Base-by-base conservation (phyloP, 2,888 invertebrate genomes). In the Brachyopa scutellaris region DNA sequence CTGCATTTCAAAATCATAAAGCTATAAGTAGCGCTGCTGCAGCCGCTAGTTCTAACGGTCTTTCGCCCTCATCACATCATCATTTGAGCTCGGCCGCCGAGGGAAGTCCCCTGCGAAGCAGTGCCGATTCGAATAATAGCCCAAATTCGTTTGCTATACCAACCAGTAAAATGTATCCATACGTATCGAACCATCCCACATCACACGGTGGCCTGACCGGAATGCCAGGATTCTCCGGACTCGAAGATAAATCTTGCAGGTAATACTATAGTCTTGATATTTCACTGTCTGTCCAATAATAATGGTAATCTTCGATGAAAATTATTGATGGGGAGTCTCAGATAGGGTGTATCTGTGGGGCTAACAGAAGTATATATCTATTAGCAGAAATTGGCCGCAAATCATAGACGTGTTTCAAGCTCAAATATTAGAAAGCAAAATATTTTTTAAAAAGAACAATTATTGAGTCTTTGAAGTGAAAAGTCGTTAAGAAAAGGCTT, bases 121-220 rank as follows among this genome's bases (percentile, higher is more conserved):
- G 82, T 36, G 82, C 66, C n/a, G 82, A 82, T 59, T 92, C 92
- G 85, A 92, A 92, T 84, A 92, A 92, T 88, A 92, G 92, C 85
- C 92, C 92, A 76, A 92, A 92, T 85, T 93, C 93, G 89, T 90
- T 90, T 85, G 93, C 93, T 92, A 94, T 93, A 91, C 92, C 93
- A 87, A 93, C 93, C 88, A 93, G 89, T 92, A 95, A 96, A 92
- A 97, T 97, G 97, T 97, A 97, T 91, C 97, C 97, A 2, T 97
- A 97, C 93, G 97, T 97, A 88, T 95, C 95, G 86, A 94, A 87
- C 92, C 93, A 87, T 93, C 93, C 86, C 88, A 93, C 86, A 92
- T 93, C 89, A 93, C 94, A 89, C 94, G 96, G 92, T 94, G 97
- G 92, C 93, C 95, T 89, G 94, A 96, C 93, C 93, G 97, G 88